Base-by-base conservation (phyloP, 30 jellyfish, hydroid and myxozoan genomes). In the Mastigias papua region DNA sequence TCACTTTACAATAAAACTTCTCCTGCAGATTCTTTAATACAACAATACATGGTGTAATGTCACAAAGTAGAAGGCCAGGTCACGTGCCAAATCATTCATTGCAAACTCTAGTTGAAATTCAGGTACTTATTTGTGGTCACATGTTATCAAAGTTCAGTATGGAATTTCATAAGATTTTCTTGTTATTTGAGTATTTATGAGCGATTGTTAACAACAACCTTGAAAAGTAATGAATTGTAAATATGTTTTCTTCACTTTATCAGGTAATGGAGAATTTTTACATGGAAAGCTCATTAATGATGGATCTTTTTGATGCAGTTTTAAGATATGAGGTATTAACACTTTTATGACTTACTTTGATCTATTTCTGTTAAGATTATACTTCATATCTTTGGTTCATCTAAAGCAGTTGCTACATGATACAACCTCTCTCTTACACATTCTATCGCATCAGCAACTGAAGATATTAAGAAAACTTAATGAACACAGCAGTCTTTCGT, bases 41-140 rank as follows among this genome's bases (percentile, higher is more conserved):
- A 20, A 82, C 84, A 1, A 66, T 82, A 22, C 71, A 68, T 34
- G 81, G 87, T 48, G 81, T 84, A 6, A 48, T 34, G 61, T 54
- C 73, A 23, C 93, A 84, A 66, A 84, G 67, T 57, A 58, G 93
- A 84, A 72, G 27, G 66, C 87, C 87, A 26, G 93, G 93, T 21
- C 87, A 84, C 42, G 73, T 84, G n/a, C 93, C 93, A 9, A 71
- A 87, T 28, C 58, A 54, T 54, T 19, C 81, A 21, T 46, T 84
- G 61, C 93, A 84, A 34, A 73, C 93, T 19, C 81, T 84, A 6
- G 93, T 71, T 19, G 93, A 84, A 54, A 42, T 71, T 22, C 93
- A 71, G 93, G 93, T 82, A 71, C 51, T 4, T 5, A 5, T 51
- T 11, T 37, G 6, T 6, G 54, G 10, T 11, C 54, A 37, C 6